A percentile compares a stretch with the other conserved stretches of the same genome.
These are phyloP conservation scores for Epinephelus moara DNA, from an alignment of 2,113 vertebrate genomes.

Conservation along the genomic window DNA sequence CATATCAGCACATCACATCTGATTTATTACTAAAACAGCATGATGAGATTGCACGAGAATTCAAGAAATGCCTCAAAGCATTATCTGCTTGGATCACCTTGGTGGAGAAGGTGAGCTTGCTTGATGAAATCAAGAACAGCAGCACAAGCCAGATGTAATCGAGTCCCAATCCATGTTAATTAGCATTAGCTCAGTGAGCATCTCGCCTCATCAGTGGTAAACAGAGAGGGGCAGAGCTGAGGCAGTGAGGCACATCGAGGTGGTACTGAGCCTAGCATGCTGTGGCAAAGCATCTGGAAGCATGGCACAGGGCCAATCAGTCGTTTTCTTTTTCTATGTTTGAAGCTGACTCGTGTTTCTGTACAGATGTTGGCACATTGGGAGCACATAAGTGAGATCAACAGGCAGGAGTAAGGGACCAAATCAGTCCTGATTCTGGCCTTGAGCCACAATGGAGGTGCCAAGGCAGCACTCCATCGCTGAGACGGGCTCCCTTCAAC, in stretches of 20 bases:
- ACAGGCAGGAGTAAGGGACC: slow-evolving; percentile 22
- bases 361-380: slow-evolving; percentile 67
- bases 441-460: slow-evolving; percentile 26
- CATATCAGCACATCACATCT: slow-evolving; percentile 1
- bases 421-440: slow-evolving; percentile 10
- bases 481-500: slow-evolving; percentile 11
- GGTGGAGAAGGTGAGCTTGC: slow-evolving; percentile 21
- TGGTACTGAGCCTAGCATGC: slow-evolving; percentile 42
- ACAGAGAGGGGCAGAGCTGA: slow-evolving; percentile 18
- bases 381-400: slow-evolving; percentile 42
- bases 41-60: background rate
- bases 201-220: slow-evolving; percentile 39
- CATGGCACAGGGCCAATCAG: slow-evolving; percentile 65
- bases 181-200: slow-evolving; percentile 59
- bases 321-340: slow-evolving; percentile 28
- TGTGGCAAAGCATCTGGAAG: slow-evolving; percentile 71
- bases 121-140: slow-evolving; percentile 36
- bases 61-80: slow-evolving; percentile 3
- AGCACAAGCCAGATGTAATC: slow-evolving; percentile 48
- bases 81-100: slow-evolving; percentile 41
- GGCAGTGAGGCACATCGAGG: slow-evolving; percentile 44
- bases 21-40: background rate
- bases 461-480: slow-evolving; percentile 12
- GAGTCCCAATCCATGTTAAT: slow-evolving; percentile 57
- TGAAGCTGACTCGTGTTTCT: slow-evolving; percentile 50